A percentile compares a stretch with the other conserved stretches of the same genome.
Conservation (phyloP, 92 coral and sea anemone genomes). For the Porites evermanni region DNA sequence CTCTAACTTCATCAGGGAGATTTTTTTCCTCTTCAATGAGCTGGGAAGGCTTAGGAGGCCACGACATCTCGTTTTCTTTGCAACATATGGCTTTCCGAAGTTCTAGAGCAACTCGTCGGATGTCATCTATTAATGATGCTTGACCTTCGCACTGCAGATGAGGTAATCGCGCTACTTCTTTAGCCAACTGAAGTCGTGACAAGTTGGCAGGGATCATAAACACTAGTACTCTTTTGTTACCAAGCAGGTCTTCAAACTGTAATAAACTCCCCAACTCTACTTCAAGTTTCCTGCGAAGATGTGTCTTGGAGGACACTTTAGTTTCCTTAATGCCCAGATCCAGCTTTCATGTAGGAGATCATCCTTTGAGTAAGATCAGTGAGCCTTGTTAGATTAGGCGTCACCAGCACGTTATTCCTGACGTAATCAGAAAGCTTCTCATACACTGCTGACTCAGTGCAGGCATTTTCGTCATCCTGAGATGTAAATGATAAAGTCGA, state of each 20-base stretch:
- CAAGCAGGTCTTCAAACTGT: conserved; percentile 61
- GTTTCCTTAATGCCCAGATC: too few species aligned
- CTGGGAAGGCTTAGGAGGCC: not conserved
- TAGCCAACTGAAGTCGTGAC: conserved; percentile 45
- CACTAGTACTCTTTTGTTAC: conserved; percentile 54
- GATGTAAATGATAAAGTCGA: too few species aligned
- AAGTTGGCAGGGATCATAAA: conserved; percentile 53
- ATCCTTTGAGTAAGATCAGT: too few species aligned
- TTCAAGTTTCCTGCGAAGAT: too few species aligned
- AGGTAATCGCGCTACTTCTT: conserved; percentile 25
- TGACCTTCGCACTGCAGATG: not conserved
- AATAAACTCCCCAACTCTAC: not conserved
- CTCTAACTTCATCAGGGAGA: not conserved
- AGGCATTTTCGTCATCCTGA: too few species aligned
- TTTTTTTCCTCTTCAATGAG: not conserved
- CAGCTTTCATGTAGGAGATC: too few species aligned
- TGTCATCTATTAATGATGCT: conserved; percentile 19
- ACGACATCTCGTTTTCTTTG: conserved; percentile 11
- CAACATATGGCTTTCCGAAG: conserved; percentile 36
- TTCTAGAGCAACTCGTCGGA: conserved; percentile 40
- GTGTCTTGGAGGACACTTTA: too few species aligned
- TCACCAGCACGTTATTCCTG: too few species aligned
- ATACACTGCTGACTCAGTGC: too few species aligned
- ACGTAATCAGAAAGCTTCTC: too few species aligned
- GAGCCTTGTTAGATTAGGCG: too few species aligned